Percentiles rank a stretch among this genome's conserved stretches.
Evolutionary conservation across 2,888 invertebrate species (phyloP).

Genomic region (Trypoxylon attenuatum): DNA sequence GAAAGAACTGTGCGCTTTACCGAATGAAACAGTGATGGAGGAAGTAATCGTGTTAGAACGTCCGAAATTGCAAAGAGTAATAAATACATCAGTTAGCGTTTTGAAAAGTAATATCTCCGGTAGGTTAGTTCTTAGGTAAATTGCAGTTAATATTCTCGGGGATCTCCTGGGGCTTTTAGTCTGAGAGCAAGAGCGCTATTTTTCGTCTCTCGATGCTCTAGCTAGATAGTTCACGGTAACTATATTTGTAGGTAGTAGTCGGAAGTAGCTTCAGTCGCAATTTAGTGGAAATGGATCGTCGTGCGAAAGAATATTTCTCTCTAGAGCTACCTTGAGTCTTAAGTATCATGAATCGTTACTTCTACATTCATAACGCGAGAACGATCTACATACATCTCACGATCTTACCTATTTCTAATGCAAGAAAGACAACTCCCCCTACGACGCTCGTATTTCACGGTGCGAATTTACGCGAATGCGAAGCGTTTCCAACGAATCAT

Average conservation of each 20-base stretch:
- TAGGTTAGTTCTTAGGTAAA: not conserved
- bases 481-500: constrained; percentile 12
- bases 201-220: too few species aligned
- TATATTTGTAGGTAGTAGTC: not conserved
- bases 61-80: too few species aligned
- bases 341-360: not conserved
- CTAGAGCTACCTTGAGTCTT: not conserved
- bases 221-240: too few species aligned
- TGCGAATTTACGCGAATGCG: constrained; percentile 9
- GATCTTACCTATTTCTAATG: not conserved
- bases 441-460: constrained; percentile 17
- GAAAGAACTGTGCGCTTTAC: too few species aligned
- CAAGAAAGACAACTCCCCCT: not conserved
- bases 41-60: too few species aligned
- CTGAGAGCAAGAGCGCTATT: not conserved
- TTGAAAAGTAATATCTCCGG: too few species aligned
- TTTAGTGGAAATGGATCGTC: not conserved
- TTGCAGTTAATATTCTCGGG: not conserved
- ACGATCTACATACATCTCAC: not conserved
- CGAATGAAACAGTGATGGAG: too few species aligned
- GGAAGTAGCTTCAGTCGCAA: not conserved
- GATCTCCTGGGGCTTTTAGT: not conserved
- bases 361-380: not conserved
- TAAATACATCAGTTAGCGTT: too few species aligned
- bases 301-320: not conserved